Percentiles rank a stretch among this genome's conserved stretches.
Conservation (phyloP, 1,140 invertebrate genomes). For the Cyclina sinensis region DNA sequence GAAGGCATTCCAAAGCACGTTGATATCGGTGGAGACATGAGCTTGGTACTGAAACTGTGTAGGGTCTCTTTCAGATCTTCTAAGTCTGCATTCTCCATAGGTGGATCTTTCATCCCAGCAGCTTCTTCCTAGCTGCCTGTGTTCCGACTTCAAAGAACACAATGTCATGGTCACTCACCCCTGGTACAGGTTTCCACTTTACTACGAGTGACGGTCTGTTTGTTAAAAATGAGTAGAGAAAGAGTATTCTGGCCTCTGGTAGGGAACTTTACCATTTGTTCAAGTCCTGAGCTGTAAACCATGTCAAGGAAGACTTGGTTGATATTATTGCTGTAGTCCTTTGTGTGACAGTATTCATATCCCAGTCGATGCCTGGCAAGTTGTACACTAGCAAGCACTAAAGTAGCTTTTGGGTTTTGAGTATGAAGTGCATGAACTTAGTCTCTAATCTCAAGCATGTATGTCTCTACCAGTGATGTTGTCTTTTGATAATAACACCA, state of each 20-base stretch:
- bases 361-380: constrained; percentile 47
- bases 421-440: too few relatives aligned
- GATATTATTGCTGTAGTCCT: not conserved
- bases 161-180: too few relatives aligned
- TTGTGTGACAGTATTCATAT: constrained; percentile 27
- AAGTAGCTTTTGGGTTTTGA: not conserved
- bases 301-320: too few relatives aligned
- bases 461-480: too few relatives aligned
- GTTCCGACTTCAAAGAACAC: not conserved
- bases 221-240: not conserved
- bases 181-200: not conserved
- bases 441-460: too few relatives aligned
- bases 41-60: not conserved
- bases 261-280: not conserved
- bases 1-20: not conserved
- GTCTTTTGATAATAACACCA: too few relatives aligned
- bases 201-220: constrained; percentile 13
- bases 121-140: too few relatives aligned
- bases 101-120: not conserved
- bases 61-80: not conserved
- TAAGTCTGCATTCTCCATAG: not conserved
- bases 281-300: not conserved
- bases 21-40: not conserved
- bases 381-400: constrained; percentile 58
- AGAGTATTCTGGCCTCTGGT: not conserved